Conservation (phyloP, 1,140 invertebrate species). For the Euura lappo region DNA sequence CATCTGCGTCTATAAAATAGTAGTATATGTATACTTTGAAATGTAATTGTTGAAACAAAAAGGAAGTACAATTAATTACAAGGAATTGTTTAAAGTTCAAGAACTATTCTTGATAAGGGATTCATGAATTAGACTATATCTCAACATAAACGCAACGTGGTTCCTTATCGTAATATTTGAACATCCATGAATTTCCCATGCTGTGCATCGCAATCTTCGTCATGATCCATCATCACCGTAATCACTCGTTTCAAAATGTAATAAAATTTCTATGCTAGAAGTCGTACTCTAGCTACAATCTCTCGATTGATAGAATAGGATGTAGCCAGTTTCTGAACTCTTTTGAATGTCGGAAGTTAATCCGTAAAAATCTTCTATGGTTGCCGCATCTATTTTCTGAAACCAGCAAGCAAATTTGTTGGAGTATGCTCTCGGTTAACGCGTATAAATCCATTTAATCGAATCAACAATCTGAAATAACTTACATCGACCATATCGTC, state of each 20-base stretch:
- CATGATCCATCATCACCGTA: constrained; percentile 13
- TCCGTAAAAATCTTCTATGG: constrained; percentile 99
- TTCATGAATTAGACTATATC: neutral
- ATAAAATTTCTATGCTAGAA: constrained; percentile 30
- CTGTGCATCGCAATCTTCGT: neutral
- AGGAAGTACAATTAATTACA: too few relatives aligned
- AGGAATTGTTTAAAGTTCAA: too few relatives aligned
- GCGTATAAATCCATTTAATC: constrained; percentile 88
- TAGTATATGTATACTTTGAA: neutral
- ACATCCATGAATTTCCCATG: constrained; percentile 31
- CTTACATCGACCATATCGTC: constrained; percentile 99
- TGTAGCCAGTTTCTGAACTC: constrained; percentile 99
- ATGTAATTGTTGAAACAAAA: too few relatives aligned
- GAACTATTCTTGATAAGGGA: neutral
- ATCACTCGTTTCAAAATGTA: constrained; percentile 30
- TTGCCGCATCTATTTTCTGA: constrained; percentile 97
- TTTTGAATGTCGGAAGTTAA: constrained; percentile 98
- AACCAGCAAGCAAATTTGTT: constrained; percentile 39
- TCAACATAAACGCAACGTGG: constrained; percentile 9
- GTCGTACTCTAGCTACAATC: constrained; percentile 65
- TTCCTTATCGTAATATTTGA: constrained; percentile 30
- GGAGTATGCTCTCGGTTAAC: neutral
- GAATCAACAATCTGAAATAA: constrained; percentile 49
- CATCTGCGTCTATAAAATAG: neutral
- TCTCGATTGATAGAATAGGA: constrained; percentile 98